Evolutionary conservation across 2,888 invertebrate species (phyloP).

Genomic region (Candidula unifasciata): DNA sequence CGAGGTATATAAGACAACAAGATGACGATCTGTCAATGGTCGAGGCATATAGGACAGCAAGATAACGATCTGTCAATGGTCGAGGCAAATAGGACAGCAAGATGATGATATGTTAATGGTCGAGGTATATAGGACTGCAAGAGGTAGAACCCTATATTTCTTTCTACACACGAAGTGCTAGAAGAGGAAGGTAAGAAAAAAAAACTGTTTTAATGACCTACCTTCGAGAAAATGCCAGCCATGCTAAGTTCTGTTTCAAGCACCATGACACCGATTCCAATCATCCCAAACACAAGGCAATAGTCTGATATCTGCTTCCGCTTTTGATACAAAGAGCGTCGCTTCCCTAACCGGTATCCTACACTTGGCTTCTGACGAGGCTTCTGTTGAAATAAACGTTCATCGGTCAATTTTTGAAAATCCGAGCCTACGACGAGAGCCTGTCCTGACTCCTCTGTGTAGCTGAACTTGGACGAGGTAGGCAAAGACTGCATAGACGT

Average conservation of each 20-base stretch:
- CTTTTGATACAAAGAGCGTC: constrained; percentile 99
- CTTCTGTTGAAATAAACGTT: constrained; percentile 58
- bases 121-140: no score
- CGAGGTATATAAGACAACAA: no score
- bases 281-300: constrained; percentile 99
- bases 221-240: constrained; percentile 85
- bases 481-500: constrained; percentile 94
- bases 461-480: constrained; percentile 82
- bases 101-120: no score
- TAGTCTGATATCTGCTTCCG: constrained; percentile 99
- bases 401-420: constrained; percentile 90
- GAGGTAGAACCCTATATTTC: no score
- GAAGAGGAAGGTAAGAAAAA: no score
- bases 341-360: constrained; percentile 92
- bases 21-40: no score
- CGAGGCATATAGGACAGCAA: no score
- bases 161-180: no score
- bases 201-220: constrained; percentile 52
- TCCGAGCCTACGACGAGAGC: constrained; percentile 93
- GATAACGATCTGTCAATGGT: no score
- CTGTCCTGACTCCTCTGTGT: constrained; percentile 86
- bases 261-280: constrained; percentile 99
- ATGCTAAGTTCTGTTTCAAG: constrained; percentile 99
- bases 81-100: no score
- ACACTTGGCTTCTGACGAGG: constrained; percentile 69